Evolutionary conservation across 2,888 invertebrate species (phyloP), one percentile per base, ranked within the genome.

Genomic region (Meteorus colon): DNA sequence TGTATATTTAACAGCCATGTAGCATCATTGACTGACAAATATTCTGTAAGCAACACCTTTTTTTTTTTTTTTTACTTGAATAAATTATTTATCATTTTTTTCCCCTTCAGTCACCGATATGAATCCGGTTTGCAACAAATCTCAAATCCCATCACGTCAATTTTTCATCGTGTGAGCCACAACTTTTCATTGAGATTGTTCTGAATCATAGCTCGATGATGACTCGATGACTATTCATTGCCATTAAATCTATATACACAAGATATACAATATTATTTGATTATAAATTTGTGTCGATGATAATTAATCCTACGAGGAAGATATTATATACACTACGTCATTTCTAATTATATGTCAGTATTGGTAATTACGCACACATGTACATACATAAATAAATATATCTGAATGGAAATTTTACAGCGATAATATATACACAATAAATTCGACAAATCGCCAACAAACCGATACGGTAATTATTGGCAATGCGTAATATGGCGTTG

Each of bases 381-480:
- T 45, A 45, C 4, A 45, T 16, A 45, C 16, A 45, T 48, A 48
- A 48, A 48, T 48, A n/a, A 48, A 48, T 48, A 48, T n/a, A 48
- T n/a, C 16, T 48, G n/a, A 48, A 48, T 48, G n/a, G n/a, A 48
- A 48, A 48, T 48, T 51, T 51, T 55, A 55, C 55, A 34, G 19
- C 29, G 55, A 41, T 41, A 41, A 55, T 31, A 59, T 45, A 37
- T 48, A 65, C 31, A 65, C 41, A 63, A 55, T 63, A 63, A 63
- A 63, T 63, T 63, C 63, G 63, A 63, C 63, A 63, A 63, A 63
- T 63, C 34, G n/a, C 16, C n/a, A n/a, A 29, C n/a, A 48, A 51
- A 71, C 55, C 55, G 67, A 74, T 29, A 48, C 62, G 68, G 65
- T 55, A 48, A 48, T 68, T 72, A 65, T 41, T 65, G 63, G 63